Evolutionary conservation across 2,113 vertebrate genomes (phyloP).

Genomic region (Neolamprologus toae): DNA sequence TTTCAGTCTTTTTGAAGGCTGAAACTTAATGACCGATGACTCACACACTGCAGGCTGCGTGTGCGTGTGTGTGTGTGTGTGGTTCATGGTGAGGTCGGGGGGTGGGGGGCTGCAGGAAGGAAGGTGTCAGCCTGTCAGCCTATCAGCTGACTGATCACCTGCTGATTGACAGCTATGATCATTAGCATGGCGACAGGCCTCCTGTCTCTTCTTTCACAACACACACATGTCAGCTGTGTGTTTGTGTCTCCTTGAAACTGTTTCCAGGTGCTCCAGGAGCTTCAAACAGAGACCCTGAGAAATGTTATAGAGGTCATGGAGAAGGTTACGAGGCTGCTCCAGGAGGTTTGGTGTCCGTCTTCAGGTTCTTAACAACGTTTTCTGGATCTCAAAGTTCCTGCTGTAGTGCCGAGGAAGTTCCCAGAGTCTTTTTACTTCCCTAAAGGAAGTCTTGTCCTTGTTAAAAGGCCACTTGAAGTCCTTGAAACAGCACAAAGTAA

Average conservation of each 20-base stretch:
- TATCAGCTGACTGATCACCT: slow-evolving; percentile 17
- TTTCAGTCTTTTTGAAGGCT: not conserved
- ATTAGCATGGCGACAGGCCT: not conserved
- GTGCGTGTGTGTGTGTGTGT: not conserved
- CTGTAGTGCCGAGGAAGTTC: not conserved
- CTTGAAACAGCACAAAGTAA: not conserved
- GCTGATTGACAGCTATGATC: slow-evolving; percentile 17
- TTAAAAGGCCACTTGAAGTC: not conserved
- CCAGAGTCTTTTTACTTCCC: not conserved
- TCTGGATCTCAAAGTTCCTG: not conserved
- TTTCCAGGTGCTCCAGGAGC: not conserved
- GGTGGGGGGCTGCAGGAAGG: not conserved
- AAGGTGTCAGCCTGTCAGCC: not conserved
- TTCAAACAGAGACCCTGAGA: not conserved
- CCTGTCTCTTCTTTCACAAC: not conserved
- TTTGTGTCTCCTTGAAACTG: not conserved
- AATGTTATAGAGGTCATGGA: not conserved
- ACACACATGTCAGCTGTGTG: not conserved
- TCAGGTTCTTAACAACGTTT: not conserved
- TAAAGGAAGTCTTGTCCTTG: not conserved
- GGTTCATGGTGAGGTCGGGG: not conserved
- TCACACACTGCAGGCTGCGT: not conserved
- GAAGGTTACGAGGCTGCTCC: not conserved
- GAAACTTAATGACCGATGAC: not conserved
- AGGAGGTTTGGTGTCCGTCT: not conserved